These are phyloP conservation scores for Redunca redunca DNA, from an alignment of 2,113 vertebrate species.

Conservation along the genomic window DNA sequence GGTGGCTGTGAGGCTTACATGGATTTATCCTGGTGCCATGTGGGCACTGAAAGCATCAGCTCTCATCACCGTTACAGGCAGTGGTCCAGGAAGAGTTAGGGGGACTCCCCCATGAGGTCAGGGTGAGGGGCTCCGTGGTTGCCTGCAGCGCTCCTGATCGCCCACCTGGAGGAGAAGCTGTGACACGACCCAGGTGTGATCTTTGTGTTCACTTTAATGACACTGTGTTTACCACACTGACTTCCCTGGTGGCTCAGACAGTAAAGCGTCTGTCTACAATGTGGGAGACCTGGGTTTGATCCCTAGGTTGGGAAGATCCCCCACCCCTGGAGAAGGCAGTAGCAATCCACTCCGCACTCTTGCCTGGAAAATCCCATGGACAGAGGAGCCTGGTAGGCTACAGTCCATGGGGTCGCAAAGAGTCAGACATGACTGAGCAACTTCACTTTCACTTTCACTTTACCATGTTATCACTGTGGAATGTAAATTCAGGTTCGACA, in stretches of 20 bases:
- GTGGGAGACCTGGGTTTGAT: too few relatives aligned
- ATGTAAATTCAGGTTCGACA: slow-evolving; percentile 36
- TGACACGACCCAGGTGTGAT: neutral
- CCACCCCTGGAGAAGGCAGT: too few relatives aligned
- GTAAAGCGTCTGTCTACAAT: too few relatives aligned
- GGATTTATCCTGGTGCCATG: neutral
- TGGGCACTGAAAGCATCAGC: neutral
- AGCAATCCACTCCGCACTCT: too few relatives aligned
- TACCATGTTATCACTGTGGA: neutral
- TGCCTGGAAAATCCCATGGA: too few relatives aligned
- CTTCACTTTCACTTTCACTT: neutral
- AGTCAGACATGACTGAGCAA: too few relatives aligned
- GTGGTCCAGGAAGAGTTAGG: neutral
- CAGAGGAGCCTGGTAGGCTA: too few relatives aligned
- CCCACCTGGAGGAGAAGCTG: neutral
- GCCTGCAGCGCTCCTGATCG: neutral
- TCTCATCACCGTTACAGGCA: neutral
- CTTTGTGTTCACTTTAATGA: neutral
- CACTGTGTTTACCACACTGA: neutral
- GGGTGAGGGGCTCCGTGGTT: neutral
- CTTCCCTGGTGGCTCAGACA: too few relatives aligned
- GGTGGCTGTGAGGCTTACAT: neutral
- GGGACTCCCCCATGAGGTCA: neutral
- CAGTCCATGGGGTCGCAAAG: too few relatives aligned
- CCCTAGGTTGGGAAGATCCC: too few relatives aligned